phyloP scores from a whole-genome alignment of 2,113 vertebrate species.

The Pygoscelis antarcticus region DNA sequence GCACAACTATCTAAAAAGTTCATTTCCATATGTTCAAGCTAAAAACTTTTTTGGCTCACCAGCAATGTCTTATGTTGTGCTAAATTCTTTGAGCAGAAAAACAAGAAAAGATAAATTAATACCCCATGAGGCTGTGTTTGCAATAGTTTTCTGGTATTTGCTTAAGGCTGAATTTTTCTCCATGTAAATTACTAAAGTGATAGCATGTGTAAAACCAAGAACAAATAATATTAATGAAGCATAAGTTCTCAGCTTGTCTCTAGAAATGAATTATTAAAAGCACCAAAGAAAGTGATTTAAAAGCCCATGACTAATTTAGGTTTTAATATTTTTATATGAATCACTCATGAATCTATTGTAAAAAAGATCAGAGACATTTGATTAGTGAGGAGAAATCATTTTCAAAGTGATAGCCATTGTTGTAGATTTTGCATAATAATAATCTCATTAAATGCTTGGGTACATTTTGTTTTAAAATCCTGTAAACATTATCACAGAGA shows the following conservation, averaged over 20 bases:
- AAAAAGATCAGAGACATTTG: conserved; percentile 71
- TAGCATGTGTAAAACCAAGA: conserved; percentile 59
- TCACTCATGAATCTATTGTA: conserved; percentile 68
- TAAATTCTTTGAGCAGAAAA: conserved; percentile 3
- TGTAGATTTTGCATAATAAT: conserved; percentile 66
- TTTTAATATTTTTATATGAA: conserved; percentile 77
- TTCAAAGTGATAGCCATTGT: conserved; percentile 32
- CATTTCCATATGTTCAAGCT: not conserved
- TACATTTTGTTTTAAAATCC: conserved; percentile 71
- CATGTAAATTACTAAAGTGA: conserved; percentile 49
- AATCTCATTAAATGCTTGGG: conserved; percentile 67
- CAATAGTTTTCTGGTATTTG: conserved; percentile 51
- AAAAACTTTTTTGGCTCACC: not conserved
- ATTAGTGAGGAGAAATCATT: conserved; percentile 67
- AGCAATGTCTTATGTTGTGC: not conserved
- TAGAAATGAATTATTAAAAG: conserved; percentile 76
- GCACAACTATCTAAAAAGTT: not conserved
- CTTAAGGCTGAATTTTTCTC: conserved; percentile 61
- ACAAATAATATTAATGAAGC: conserved; percentile 79
- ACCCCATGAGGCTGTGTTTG: conserved; percentile 43
- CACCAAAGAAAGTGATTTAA: conserved; percentile 74
- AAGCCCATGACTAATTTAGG: conserved; percentile 76
- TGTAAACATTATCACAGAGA: conserved; percentile 37
- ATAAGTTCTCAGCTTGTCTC: conserved; percentile 65
- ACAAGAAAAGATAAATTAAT: conserved; percentile 64